These are phyloP conservation scores for Rostratula benghalensis DNA, from an alignment of 2,113 vertebrate species.

Conservation along the genomic window DNA sequence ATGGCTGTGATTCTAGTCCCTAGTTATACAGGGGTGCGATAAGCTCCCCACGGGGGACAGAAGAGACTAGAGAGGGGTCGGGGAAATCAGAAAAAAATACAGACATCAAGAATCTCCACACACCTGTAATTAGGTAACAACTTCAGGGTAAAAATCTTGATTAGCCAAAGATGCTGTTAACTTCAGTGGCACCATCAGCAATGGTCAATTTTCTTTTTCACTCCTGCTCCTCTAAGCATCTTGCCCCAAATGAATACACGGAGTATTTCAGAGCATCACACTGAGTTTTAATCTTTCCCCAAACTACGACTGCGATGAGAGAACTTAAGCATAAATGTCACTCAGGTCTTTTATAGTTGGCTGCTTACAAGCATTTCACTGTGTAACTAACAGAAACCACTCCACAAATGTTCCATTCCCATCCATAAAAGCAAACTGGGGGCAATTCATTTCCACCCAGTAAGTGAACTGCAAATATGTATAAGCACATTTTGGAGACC, in stretches of 20 bases:
- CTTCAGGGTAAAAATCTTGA: neutral
- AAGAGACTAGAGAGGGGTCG: neutral
- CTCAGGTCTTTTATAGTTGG: neutral
- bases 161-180: neutral
- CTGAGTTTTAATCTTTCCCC: neutral
- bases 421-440: constrained; percentile 41
- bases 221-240: neutral
- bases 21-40: neutral
- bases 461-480: constrained; percentile 23
- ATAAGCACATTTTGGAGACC: neutral
- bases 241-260: neutral
- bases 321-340: neutral
- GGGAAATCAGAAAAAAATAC: neutral
- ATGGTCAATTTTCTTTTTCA: neutral
- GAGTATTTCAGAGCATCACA: neutral
- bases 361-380: constrained; percentile 15
- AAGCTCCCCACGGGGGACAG: neutral
- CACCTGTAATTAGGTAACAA: neutral
- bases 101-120: neutral
- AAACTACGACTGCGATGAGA: neutral
- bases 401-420: neutral
- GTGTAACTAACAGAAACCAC: constrained; percentile 21
- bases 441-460: constrained; percentile 1
- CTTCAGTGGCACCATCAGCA: neutral
- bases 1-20: neutral